Percentiles rank a stretch among this genome's conserved stretches.
Conservation (phyloP, 2,888 invertebrate genomes). For the Apantesis nais region DNA sequence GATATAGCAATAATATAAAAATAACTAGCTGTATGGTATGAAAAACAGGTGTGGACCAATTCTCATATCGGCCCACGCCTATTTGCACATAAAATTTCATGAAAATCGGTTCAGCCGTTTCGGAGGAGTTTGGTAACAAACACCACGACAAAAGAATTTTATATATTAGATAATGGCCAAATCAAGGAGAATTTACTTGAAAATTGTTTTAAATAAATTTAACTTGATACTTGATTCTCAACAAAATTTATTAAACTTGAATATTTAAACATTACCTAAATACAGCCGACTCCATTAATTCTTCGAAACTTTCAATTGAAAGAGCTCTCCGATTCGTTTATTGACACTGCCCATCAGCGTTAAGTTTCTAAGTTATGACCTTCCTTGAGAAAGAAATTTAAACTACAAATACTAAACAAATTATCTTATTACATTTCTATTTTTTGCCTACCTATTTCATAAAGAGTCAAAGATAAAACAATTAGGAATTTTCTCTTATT, state of each 20-base stretch:
- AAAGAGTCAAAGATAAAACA: neutral
- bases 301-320: constrained; percentile 34
- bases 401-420: constrained; percentile 5
- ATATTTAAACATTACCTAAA: constrained; percentile 24
- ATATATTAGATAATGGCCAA: neutral
- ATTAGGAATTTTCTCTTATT: too few species aligned
- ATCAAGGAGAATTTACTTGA: neutral
- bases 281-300: constrained; percentile 37
- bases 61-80: too few species aligned
- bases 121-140: too few species aligned
- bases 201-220: neutral
- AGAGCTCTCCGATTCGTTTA: constrained; percentile 29
- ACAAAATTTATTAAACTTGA: constrained; percentile 23
- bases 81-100: too few species aligned
- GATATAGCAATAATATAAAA: neutral
- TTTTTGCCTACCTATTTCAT: neutral
- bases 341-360: constrained; percentile 25
- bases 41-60: too few species aligned
- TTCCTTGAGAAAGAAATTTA: constrained; percentile 16
- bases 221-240: constrained; percentile 19
- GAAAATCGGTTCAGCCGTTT: too few species aligned
- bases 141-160: too few species aligned
- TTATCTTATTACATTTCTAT: neutral
- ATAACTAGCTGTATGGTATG: too few species aligned
- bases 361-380: constrained; percentile 25